Evolutionary conservation across 2,113 vertebrate species (phyloP).

Genomic region (Channa maculata): DNA sequence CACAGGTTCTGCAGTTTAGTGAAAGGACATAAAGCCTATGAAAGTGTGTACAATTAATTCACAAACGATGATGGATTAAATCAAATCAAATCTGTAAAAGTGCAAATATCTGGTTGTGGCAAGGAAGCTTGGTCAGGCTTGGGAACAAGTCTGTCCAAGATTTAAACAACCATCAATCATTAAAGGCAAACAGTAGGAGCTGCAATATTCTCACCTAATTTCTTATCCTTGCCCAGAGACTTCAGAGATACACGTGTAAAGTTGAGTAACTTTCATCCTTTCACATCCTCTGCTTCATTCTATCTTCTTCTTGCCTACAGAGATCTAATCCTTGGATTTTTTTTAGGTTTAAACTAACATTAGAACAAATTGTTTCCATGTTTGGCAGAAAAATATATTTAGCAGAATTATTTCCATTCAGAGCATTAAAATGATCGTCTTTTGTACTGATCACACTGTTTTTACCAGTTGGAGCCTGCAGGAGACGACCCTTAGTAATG

Average conservation of each 20-base stretch:
- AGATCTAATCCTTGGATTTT: neutral
- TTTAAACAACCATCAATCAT: neutral
- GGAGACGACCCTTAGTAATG: conserved; percentile 2
- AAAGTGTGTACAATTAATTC: conserved; percentile 34
- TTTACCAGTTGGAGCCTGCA: too few species aligned
- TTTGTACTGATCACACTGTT: neutral
- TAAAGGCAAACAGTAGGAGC: neutral
- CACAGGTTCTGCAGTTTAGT: neutral
- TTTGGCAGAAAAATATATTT: neutral
- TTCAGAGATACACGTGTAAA: neutral
- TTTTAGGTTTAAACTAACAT: neutral
- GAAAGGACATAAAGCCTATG: neutral
- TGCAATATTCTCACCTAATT: neutral
- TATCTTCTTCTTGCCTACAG: neutral
- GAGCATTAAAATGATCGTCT: neutral
- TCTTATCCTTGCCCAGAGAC: neutral
- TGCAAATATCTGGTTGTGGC: too few species aligned
- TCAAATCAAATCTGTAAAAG: neutral
- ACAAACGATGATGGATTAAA: conserved; percentile 16
- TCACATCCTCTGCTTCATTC: neutral
- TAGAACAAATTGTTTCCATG: neutral
- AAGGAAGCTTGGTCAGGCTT: too few species aligned
- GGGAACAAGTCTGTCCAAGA: neutral
- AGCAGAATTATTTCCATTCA: neutral
- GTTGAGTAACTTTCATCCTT: neutral